A percentile compares a stretch with the other conserved stretches of the same genome.
Conservation (phyloP, 2,113 vertebrate species). For the Casuarius casuarius region DNA sequence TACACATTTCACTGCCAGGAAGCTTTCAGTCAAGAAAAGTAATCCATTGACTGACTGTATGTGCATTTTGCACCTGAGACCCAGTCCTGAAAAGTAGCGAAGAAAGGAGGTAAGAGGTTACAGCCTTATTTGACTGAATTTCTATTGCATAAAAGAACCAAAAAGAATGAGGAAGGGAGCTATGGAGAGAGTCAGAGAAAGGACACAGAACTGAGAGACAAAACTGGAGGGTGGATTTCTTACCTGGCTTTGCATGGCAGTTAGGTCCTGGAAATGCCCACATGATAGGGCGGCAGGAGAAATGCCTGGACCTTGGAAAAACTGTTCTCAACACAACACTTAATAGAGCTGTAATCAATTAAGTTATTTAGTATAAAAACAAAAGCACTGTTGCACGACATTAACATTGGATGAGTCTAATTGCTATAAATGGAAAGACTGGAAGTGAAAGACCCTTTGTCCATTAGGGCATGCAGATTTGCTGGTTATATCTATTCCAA, state of each 20-base stretch:
- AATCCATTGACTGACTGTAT: not conserved
- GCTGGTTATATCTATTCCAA: not conserved
- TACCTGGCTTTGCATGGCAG: not conserved
- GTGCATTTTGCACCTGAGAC: not conserved
- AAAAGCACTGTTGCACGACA: conserved; percentile 28
- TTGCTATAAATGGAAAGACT: not conserved
- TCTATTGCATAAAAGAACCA: not conserved
- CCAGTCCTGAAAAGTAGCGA: not conserved
- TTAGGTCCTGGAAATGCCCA: not conserved
- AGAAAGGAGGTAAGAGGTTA: not conserved
- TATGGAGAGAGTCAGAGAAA: accelerated
- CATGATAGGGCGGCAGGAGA: not conserved
- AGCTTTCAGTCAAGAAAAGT: not conserved
- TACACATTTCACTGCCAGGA: not conserved
- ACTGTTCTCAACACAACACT: not conserved
- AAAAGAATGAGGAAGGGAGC: conserved; percentile 4
- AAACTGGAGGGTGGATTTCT: not conserved
- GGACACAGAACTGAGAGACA: not conserved
- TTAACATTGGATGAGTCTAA: not conserved
- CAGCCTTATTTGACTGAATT: conserved; percentile 17
- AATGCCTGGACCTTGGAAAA: not conserved
- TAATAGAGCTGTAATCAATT: not conserved
- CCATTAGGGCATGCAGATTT: not conserved
- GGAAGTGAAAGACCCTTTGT: not conserved
- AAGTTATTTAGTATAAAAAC: not conserved